Evolutionary conservation across 2,888 invertebrate genomes (phyloP).

Genomic region (Pheosia tremula): DNA sequence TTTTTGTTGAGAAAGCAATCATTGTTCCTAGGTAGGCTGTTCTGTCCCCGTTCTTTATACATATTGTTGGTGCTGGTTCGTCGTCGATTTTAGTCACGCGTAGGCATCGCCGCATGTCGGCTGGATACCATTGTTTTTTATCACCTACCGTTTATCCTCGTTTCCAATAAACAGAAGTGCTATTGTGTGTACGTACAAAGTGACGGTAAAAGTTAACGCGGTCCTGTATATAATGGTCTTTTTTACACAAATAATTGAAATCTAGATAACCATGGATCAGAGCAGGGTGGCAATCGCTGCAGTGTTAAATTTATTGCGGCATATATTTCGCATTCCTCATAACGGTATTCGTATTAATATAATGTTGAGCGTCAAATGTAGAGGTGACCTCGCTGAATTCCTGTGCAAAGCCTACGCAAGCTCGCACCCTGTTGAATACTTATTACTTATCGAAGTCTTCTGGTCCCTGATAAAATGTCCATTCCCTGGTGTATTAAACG

Average conservation of each 20-base stretch:
- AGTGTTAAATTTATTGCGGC: constrained; percentile 4
- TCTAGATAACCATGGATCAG: too few relatives aligned
- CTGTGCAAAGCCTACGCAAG: constrained; percentile 48
- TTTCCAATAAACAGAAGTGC: constrained; percentile 11
- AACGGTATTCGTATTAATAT: constrained; percentile 15
- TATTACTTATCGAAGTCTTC: constrained; percentile 18
- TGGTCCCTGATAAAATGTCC: background rate
- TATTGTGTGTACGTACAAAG: constrained; percentile 2
- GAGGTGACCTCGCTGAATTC: constrained; percentile 34
- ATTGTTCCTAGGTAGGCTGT: constrained; percentile 48
- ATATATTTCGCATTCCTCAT: constrained; percentile 12
- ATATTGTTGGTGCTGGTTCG: constrained; percentile 53
- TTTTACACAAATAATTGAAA: too few relatives aligned
- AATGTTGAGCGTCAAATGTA: constrained; percentile 23
- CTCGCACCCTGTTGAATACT: constrained; percentile 54
- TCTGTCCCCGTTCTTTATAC: constrained; percentile 52
- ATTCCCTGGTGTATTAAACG: background rate
- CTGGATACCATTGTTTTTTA: constrained; percentile 56
- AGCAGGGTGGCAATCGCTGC: background rate
- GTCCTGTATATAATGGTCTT: background rate
- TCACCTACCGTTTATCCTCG: constrained; percentile 20
- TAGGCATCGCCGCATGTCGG: constrained; percentile 66
- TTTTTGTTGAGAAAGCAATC: constrained; percentile 35
- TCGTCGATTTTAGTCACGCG: constrained; percentile 72
- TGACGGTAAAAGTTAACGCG: constrained; percentile 1